Percentiles rank a stretch among this genome's conserved stretches.
Evolutionary conservation across 2,113 vertebrate species (phyloP).

Genomic region (Sprattus sprattus): DNA sequence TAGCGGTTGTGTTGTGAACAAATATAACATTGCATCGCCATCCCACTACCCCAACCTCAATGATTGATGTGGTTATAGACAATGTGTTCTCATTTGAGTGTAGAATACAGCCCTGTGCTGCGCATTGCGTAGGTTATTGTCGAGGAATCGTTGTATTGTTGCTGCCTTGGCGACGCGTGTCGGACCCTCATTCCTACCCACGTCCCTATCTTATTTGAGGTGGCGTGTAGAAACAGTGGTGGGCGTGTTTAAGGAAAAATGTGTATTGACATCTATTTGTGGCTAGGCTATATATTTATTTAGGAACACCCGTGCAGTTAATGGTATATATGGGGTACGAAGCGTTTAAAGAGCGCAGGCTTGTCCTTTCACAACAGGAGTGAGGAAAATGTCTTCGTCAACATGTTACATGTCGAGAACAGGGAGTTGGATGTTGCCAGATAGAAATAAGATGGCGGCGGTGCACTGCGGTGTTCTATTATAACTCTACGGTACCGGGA

Average conservation of each 20-base stretch:
- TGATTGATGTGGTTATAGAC: background rate
- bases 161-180: background rate
- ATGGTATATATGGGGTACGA: background rate
- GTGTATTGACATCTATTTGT: background rate
- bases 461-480: conserved; percentile 84
- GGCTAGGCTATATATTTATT: background rate
- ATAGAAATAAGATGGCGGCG: conserved; percentile 90
- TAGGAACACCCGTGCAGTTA: background rate
- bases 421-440: conserved; percentile 60
- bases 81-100: background rate
- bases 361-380: background rate
- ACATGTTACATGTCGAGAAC: conserved; percentile 53
- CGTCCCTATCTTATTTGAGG: background rate
- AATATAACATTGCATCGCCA: background rate
- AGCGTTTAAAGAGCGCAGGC: background rate
- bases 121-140: background rate
- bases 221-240: background rate
- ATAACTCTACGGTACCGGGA: conserved; percentile 42
- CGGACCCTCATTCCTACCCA: background rate
- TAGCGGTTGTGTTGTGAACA: background rate
- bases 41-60: background rate
- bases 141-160: background rate
- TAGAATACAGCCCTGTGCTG: background rate
- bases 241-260: background rate
- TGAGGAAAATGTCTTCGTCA: conserved; percentile 6